Conservation (phyloP, 2,113 vertebrate species). For the Pseudorhombus dupliciocellatus region DNA sequence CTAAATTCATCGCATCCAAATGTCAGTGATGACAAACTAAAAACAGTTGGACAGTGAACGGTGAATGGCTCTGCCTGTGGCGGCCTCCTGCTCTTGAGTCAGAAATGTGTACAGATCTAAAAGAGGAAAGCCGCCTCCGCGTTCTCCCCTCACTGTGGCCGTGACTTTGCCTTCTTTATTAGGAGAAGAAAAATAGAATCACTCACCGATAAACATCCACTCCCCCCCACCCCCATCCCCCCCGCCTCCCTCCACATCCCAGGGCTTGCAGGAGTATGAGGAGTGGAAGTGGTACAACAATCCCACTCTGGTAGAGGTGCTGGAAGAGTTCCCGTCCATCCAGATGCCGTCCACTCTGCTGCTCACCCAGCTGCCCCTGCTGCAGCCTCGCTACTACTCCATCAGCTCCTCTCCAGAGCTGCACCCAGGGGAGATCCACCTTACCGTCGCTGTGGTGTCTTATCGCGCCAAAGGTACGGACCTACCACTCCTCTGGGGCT, state of each 20-base stretch:
- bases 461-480: constrained; percentile 89
- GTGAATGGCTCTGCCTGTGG: constrained; percentile 27
- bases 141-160: neutral
- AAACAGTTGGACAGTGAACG: constrained; percentile 47
- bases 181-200: neutral
- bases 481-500: neutral
- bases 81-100: constrained; percentile 48
- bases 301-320: constrained; percentile 92
- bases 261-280: constrained; percentile 98
- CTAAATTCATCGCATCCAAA: constrained; percentile 58
- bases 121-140: constrained; percentile 23
- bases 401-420: constrained; percentile 97
- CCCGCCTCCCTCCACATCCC: neutral
- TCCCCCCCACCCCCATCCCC: neutral
- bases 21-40: constrained; percentile 62
- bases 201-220: neutral
- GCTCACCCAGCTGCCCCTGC: constrained; percentile 93
- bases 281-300: constrained; percentile 99
- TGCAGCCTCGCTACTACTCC: constrained; percentile 97
- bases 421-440: constrained; percentile 92
- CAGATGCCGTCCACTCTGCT: constrained; percentile 94
- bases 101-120: constrained; percentile 42
- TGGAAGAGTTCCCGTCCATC: constrained; percentile 94
- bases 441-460: constrained; percentile 95
- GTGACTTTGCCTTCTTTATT: neutral